phyloP scores from a whole-genome alignment of 1,140 invertebrate genomes.

The Bradysia coprophila region DNA sequence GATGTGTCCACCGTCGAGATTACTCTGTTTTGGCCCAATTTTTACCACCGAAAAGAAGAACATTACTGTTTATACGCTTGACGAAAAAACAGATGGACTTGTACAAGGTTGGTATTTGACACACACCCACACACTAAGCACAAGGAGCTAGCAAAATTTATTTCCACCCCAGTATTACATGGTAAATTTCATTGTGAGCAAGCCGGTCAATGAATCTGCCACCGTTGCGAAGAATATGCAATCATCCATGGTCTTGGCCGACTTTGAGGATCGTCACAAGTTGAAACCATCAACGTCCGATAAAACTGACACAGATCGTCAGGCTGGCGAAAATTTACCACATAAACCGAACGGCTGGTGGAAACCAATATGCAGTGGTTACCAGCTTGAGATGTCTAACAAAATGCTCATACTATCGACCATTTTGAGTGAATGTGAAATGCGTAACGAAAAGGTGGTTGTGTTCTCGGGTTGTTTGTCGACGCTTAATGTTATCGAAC shows the following conservation, averaged over 20 bases:
- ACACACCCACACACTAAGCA: neutral
- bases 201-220: too few species aligned
- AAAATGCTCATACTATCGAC: constrained; percentile 72
- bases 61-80: constrained; percentile 75
- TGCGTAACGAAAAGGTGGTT: constrained; percentile 85
- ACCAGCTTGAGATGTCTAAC: neutral
- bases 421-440: constrained; percentile 69
- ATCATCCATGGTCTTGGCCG: too few species aligned
- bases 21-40: constrained; percentile 82
- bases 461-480: constrained; percentile 75
- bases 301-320: neutral
- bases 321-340: too few species aligned
- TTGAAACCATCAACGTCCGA: too few species aligned
- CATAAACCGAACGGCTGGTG: neutral
- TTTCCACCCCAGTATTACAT: neutral
- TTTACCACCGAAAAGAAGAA: constrained; percentile 88
- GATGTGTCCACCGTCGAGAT: constrained; percentile 81
- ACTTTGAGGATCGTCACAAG: too few species aligned
- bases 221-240: too few species aligned
- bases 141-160: neutral
- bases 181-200: neutral
- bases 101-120: constrained; percentile 29
- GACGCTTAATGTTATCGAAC: constrained; percentile 77
- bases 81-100: constrained; percentile 67
- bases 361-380: neutral